Evolutionary conservation across 2,888 invertebrate species (phyloP), one percentile per base, ranked within the genome.

Genomic region (Spodoptera littoralis): DNA sequence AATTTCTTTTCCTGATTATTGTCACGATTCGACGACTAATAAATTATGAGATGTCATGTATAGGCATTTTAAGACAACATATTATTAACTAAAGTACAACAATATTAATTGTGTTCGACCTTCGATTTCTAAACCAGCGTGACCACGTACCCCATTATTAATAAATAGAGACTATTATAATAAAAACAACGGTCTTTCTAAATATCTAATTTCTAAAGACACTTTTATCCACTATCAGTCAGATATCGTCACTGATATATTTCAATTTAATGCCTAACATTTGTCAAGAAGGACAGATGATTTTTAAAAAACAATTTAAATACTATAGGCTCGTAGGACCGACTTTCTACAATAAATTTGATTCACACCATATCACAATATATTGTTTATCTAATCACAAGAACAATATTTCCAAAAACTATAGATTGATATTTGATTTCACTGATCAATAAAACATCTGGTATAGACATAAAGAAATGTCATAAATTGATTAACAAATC

Each of bases 401-500:
- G 60, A 74, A 83, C 81, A 82, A 84, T 86, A 84, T 83, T 73
- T 86, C 76, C 48, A 46, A 74, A 79, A 70, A 63, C 47, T 46
- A 58, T 56, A 74, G 69, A 70, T 67, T 73, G 73, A 80, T 79
- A 77, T 75, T 79, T 79, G 84, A 86, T 88, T 88, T 88, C 87
- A 85, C 86, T 81, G 68, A 24, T 49, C 81, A 86, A 89, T 89
- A 89, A 89, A 89, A 86, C 86, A 84, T 83, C 68, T 66, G 62
- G 50, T 51, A 77, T 64, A 57, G 46, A 52, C 50, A 74, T 78
- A 83, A 83, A 88, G 82, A 83, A 82, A 73, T 84, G 83, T 82
- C 86, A 88, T 92, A 92, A 90, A 92, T 91, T 91, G 90, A 91
- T 92, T 92, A 90, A 90, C 92, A 87, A 90, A 90, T 85, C 90